Percentiles rank a stretch among this genome's conserved stretches.
These are phyloP conservation scores for Macrochelys suwanniensis DNA, from an alignment of 2,797 vertebrate species.

Conservation along the genomic window DNA sequence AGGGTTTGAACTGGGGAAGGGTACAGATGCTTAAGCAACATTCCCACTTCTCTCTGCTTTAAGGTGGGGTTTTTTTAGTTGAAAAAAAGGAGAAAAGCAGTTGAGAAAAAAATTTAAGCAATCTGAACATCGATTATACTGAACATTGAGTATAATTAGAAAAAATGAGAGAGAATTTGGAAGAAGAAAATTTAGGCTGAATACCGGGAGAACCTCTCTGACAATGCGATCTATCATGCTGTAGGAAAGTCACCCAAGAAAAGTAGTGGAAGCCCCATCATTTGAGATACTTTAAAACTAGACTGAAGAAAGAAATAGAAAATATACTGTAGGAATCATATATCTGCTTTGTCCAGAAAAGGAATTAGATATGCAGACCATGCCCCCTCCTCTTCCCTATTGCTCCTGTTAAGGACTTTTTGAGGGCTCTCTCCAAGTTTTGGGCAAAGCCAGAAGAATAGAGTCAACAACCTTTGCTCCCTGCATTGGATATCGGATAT, in stretches of 20 bases:
- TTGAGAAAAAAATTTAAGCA: neutral
- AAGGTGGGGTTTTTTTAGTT: neutral
- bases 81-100: neutral
- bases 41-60: neutral
- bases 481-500: neutral
- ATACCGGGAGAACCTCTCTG: constrained; percentile 3
- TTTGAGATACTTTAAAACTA: neutral
- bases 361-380: neutral
- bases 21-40: constrained; percentile 7
- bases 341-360: neutral
- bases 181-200: neutral
- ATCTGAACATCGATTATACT: neutral
- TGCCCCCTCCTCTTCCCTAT: neutral
- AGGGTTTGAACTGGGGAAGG: neutral
- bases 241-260: neutral
- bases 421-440: neutral
- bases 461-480: neutral
- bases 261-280: neutral
- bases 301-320: neutral
- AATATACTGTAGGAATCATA: neutral
- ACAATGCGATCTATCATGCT: neutral
- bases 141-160: neutral
- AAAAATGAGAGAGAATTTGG: neutral
- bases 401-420: neutral
- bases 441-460: neutral